Evolutionary conservation across 2,888 invertebrate genomes (phyloP), one percentile per base, ranked within the genome.

Genomic region (Xiphydria camelus): DNA sequence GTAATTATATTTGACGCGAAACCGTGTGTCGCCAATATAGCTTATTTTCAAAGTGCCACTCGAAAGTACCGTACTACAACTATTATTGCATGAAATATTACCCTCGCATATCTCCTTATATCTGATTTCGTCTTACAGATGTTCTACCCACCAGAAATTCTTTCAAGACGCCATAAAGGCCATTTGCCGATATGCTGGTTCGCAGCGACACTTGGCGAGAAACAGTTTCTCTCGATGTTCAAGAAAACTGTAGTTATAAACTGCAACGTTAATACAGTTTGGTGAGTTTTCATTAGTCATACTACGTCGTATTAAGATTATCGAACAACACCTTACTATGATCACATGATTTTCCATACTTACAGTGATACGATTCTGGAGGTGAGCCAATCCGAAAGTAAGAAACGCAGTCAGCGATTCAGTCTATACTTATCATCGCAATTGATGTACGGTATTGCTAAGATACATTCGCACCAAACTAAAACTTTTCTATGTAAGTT

Each of bases 121-220:
- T n/a, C n/a, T n/a, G n/a, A n/a, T n/a, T n/a, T n/a, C n/a, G n/a
- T n/a, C n/a, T 29, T 14, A 1, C 2, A 52, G 36, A 64, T 64
- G 63, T 62, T 51, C 42, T 53, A 58, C 41, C 31, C 49, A 17
- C 2, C 19, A 12, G 52, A 58, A 1, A 12, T 62, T 2, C 47
- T 61, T n/a, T 46, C 44, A 4, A n/a, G 15, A 17, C 50, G 45
- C 26, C 40, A 34, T 2, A 49, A 23, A 1, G 53, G 57, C 5
- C 49, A 51, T 26, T 26, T 64, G 3, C 17, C 55, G 3, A 31
- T 41, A 21, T 52, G 53, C 10, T 64, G 64, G 63, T 39, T 64
- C 4, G 63, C 64, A 10, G 62, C 55, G 4, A 61, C 45, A 1
- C 4, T 45, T 2, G 59, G 31, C 19, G 52, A 55, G 9, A 15